A percentile compares a stretch with the other conserved stretches of the same genome.
Conservation (phyloP, 2,797 vertebrate genomes). For the Eulemur mongoz region DNA sequence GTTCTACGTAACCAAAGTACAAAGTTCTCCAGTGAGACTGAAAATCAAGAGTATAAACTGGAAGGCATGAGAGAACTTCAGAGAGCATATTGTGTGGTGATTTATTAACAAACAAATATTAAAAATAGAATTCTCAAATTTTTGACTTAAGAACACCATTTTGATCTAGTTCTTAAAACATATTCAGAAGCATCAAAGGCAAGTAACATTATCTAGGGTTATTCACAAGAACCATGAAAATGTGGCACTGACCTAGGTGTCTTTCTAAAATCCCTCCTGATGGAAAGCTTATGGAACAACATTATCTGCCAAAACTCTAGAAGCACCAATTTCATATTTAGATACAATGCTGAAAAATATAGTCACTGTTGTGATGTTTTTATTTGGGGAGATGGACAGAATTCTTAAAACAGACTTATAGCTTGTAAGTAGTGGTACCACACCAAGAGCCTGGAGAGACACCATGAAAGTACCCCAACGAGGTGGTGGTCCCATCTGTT, state of each 20-base stretch:
- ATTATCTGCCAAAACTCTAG: neutral
- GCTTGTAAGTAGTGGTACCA: neutral
- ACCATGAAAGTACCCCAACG: neutral
- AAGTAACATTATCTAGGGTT: neutral
- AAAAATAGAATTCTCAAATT: conserved; percentile 47
- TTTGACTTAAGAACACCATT: conserved; percentile 39
- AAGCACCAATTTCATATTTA: neutral
- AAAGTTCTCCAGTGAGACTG: conserved; percentile 32
- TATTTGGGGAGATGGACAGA: neutral
- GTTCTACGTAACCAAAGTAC: conserved; percentile 5
- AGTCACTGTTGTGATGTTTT: neutral
- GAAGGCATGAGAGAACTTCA: conserved; percentile 6
- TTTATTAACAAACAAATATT: conserved; percentile 38
- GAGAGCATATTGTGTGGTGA: neutral
- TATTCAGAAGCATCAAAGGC: conserved; percentile 1
- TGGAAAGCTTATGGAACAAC: neutral
- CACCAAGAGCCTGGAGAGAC: neutral
- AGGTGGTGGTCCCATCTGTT: neutral
- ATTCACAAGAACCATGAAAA: neutral
- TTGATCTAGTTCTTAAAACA: conserved; percentile 30
- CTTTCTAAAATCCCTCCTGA: neutral
- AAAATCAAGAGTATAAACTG: neutral
- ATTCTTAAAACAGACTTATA: neutral
- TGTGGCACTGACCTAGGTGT: neutral
- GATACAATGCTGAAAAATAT: neutral